Evolutionary conservation across 2,113 vertebrate genomes (phyloP), one percentile per base, ranked within the genome.

Genomic region (Perca flavescens): DNA sequence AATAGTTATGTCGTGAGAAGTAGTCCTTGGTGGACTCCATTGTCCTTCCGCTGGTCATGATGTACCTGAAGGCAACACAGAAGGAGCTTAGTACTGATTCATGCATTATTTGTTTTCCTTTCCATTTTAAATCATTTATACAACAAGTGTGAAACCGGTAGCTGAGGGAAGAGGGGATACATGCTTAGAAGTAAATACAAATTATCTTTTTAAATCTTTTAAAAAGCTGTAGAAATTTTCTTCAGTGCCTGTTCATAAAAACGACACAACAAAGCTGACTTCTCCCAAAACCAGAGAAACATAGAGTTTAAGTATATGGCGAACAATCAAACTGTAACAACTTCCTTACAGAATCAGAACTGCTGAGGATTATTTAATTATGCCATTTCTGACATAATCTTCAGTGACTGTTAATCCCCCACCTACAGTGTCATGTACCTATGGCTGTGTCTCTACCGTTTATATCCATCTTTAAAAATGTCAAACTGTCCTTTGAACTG

Each of bases 1-100:
- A 99, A 88, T 97, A 96, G 31, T 79, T 92, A 86, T 97, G 96
- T n/a, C 85, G 95, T 21, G 88, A 82, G 86, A 99, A 99, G 91
- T 97, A 99, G 2, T 96, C 96, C 84, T 95, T 94, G 1, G 97
- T 99, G 25, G 96, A 94, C 16, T 96, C 95, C 97, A 99, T 97
- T 3, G 98, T 99, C 69, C 97, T 94, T 22, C 98, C 97, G 2
- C 98, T 99, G 53, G 97, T 98, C 98, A 99, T 99, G 74, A 99
- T 99, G 92, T 99, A 99, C 98, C 98, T 99, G 77, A 81, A 82
- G 34, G 85, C 25, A 74, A 62, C 19, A 82, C 54, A 34, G 31
- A 60, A 46, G 17, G 0, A 65, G 76, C 0, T 10, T 52, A 21
- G 10, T 16, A 31, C 8, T 25, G 4, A 66, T 54, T 64, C 10